phyloP scores from a whole-genome alignment of 2,113 vertebrate genomes.

The Promerops cafer region DNA sequence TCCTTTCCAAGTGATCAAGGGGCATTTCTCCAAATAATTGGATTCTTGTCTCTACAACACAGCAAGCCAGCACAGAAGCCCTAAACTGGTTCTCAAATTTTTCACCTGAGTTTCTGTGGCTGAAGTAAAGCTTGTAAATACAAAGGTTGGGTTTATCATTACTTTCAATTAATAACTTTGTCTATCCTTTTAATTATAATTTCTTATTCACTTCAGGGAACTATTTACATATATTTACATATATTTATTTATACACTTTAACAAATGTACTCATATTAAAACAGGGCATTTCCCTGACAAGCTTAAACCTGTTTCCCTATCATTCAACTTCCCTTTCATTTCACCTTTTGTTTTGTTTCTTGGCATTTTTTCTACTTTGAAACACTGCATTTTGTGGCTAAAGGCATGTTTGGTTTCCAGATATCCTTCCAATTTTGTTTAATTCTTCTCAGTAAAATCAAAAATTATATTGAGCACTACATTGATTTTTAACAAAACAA shows the following conservation, averaged over 20 bases:
- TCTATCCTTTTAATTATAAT: slow-evolving; percentile 25
- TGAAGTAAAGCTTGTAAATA: slow-evolving; percentile 14
- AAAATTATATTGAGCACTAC: background rate
- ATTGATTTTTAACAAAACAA: background rate
- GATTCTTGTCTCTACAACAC: background rate
- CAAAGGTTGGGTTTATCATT: slow-evolving; percentile 6
- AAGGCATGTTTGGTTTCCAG: background rate
- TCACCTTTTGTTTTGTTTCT: slow-evolving; percentile 21
- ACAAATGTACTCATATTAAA: slow-evolving; percentile 16
- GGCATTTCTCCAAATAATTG: background rate
- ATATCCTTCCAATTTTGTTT: background rate
- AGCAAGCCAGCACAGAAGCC: background rate
- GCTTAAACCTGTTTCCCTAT: background rate
- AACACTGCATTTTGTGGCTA: background rate
- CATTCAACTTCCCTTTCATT: slow-evolving; percentile 1
- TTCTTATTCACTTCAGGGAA: slow-evolving; percentile 25
- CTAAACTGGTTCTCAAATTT: background rate
- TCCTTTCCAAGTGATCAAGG: background rate
- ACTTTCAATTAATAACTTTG: slow-evolving; percentile 26
- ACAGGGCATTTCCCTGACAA: background rate
- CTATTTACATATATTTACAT: slow-evolving; percentile 31
- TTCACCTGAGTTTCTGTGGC: background rate
- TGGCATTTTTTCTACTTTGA: background rate
- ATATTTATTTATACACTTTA: slow-evolving; percentile 12
- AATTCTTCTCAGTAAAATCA: background rate